Base-by-base conservation (phyloP, 1,140 invertebrate genomes). In the Vanessa tameamea region DNA sequence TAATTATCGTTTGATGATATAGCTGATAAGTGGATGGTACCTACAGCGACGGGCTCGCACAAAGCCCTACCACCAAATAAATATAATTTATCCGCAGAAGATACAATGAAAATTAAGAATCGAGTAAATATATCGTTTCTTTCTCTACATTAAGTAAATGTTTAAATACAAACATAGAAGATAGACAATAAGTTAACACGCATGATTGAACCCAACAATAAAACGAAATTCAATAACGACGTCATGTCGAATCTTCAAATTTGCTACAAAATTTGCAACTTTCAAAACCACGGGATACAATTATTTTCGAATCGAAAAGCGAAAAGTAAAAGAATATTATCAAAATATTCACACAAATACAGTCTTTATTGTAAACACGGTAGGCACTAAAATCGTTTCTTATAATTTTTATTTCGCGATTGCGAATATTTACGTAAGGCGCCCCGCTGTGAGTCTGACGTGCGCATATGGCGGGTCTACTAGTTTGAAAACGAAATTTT, bases 221-320 rank as follows among this genome's bases (percentile, higher is more conserved):
- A 63, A 13, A 14, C 57, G 26, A 37, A 23, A 23, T 57, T 57
- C 53, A 57, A 11, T 37, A 16, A 61, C 61, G 61, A 77, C 69
- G 61, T 76, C 70, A 76, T 75, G 66, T 75, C 69, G 64, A 75
- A 78, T 76, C 66, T 73, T 68, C 73, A 81, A 84, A 82, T 82
- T 86, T 51, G 74, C 66, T 72, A 82, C 80, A 83, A 82, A 81
- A 82, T 84, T 82, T 72, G 72, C 76, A 76, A 83, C 76, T 79
- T 78, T 79, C 66, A 79, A 77, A 86, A 83, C 86, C 76, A 70
- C 84, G 79, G 86, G 86, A 80, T 71, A 80, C 82, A 79, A 81
- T 84, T 84, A 84, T 69, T 67, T 66, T 73, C 37, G 50, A 50
- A 72, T 66, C 69, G 15, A 53, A 53, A 11, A 64, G 26, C 23